Base-by-base conservation (phyloP, 2,888 invertebrate genomes). In the Acrobasis repandana region DNA sequence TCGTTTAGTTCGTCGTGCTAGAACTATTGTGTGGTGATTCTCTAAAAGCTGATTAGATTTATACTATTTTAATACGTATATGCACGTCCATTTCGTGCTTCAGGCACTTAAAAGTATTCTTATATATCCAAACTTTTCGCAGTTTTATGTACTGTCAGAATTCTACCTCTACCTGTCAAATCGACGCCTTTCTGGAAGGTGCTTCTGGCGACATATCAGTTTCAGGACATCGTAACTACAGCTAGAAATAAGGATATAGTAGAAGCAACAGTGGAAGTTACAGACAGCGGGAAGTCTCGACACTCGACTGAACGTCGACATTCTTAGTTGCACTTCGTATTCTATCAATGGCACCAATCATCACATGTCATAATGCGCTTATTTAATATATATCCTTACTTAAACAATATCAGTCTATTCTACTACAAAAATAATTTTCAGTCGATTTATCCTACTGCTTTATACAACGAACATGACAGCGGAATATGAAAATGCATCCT, bases 401-500 rank as follows among this genome's bases (percentile, higher is more conserved):
- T 89, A 87, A 89, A 90, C 77, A 81, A 88, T 90, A 89, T 92
- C 91, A 92, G 91, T 91, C 91, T 92, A 91, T 85, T 81, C 90
- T 90, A 90, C 91, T 92, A 92, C 87, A 91, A 92, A 92, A 92
- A 92, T 91, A 92, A 89, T 87, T 89, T 85, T 91, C 91, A 91
- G 91, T 92, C 91, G 88, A 86, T 88, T 88, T 90, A 86, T 80
- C 77, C 87, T 86, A 86, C 83, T 76, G 86, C 82, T 84, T 83
- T 85, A 83, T 84, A 85, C 84, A 75, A 75, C 74, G 72, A 75
- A 74, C 70, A 68, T 73, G 74, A 77, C 73, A 75, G 80, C 81
- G 80, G 80, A 78, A 75, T 77, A 82, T 76, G 79, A 83, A 86
- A 87, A 88, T 87, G 88, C 87, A 83, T 82, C 76, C 76, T 77